Evolutionary conservation across 2,888 invertebrate genomes (phyloP).

Genomic region (Pteria penguin): DNA sequence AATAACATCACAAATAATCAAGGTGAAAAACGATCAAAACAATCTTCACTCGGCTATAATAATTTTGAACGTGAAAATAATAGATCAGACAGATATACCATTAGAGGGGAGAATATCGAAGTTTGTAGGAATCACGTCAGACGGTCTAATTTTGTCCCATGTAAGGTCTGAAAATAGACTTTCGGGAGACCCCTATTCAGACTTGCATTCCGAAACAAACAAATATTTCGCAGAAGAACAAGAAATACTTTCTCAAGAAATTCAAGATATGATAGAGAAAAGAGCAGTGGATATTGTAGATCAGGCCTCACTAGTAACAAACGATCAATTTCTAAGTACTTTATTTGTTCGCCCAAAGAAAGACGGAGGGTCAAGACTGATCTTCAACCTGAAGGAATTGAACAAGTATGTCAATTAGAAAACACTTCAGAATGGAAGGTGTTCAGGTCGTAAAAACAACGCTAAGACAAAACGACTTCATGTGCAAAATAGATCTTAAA

Average conservation of each 20-base stretch:
- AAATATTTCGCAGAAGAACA: background rate
- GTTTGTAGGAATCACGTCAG: constrained; percentile 6
- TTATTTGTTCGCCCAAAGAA: background rate
- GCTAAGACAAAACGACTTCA: background rate
- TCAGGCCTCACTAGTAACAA: background rate
- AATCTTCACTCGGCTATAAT: background rate
- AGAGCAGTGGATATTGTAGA: background rate
- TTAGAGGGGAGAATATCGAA: constrained; percentile 6
- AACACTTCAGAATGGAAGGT: background rate
- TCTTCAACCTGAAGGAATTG: background rate
- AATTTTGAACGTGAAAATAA: background rate
- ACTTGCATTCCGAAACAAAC: background rate
- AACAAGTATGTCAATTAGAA: background rate
- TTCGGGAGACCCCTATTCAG: background rate
- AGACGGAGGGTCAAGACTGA: background rate
- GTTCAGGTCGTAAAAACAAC: background rate
- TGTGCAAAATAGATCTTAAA: background rate
- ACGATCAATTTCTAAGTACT: background rate
- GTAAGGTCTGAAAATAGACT: constrained; percentile 1
- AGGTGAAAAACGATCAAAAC: background rate
- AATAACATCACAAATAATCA: background rate
- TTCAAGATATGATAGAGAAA: background rate
- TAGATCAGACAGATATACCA: constrained; percentile 1
- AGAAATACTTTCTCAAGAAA: background rate
- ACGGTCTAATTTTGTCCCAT: background rate